Percentiles rank a stretch among this genome's conserved stretches.
phyloP scores from a whole-genome alignment of 2,888 invertebrate species.

The Suillia variegata region DNA sequence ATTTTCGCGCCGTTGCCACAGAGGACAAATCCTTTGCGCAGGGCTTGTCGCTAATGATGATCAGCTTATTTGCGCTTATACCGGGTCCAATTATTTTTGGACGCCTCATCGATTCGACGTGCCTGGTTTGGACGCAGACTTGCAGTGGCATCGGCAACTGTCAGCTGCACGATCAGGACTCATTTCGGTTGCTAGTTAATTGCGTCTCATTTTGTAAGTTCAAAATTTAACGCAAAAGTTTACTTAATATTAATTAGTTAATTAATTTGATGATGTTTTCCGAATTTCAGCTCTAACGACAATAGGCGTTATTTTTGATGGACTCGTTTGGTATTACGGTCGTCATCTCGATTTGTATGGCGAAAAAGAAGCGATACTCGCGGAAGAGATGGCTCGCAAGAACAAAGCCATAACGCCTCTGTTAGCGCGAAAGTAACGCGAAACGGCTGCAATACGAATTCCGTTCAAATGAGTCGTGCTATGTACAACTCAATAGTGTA shows the following conservation, averaged over 20 bases:
- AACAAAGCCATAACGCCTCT: constrained; percentile 52
- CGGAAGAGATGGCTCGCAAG: constrained; percentile 36
- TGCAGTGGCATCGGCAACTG: constrained; percentile 70
- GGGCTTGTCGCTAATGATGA: constrained; percentile 67
- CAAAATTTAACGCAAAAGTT: not conserved
- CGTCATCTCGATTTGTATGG: constrained; percentile 68
- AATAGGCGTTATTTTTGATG: constrained; percentile 67
- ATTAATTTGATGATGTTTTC: constrained; percentile 20
- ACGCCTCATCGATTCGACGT: constrained; percentile 70
- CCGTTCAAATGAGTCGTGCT: too few relatives aligned
- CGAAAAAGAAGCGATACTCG: constrained; percentile 48
- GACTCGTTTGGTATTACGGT: constrained; percentile 67
- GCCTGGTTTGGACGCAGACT: constrained; percentile 70
- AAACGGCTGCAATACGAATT: constrained; percentile 9
- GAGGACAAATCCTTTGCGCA: constrained; percentile 71
- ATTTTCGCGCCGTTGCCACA: constrained; percentile 68
- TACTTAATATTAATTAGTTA: too few relatives aligned
- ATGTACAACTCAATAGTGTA: too few relatives aligned
- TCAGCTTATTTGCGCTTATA: constrained; percentile 69
- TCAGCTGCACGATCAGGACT: constrained; percentile 69
- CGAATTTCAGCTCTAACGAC: constrained; percentile 64
- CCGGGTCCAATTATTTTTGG: constrained; percentile 74
- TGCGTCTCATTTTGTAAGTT: constrained; percentile 64
- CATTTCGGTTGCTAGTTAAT: constrained; percentile 67
- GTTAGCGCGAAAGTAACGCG: constrained; percentile 41